phyloP scores from a whole-genome alignment of 2,113 vertebrate genomes.

The Phycodurus eques region DNA sequence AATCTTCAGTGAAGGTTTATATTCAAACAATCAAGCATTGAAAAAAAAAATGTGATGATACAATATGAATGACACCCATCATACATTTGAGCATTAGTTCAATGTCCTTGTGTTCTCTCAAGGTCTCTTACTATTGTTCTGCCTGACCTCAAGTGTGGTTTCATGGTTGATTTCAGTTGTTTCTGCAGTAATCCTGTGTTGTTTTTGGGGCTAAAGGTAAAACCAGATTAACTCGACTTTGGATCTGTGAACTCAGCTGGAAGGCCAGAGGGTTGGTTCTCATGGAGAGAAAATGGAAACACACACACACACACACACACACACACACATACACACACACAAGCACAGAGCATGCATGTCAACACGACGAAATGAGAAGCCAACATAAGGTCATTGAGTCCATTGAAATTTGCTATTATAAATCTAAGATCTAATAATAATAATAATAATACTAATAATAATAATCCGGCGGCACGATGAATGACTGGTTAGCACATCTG shows the following conservation, averaged over 20 bases:
- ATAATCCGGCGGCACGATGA: too few relatives aligned
- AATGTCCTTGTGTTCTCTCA: conserved; percentile 43
- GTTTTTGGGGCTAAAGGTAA: conserved; percentile 71
- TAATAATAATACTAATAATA: too few relatives aligned
- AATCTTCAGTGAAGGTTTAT: background rate
- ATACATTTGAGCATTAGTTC: conserved; percentile 49
- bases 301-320: conserved; percentile 9
- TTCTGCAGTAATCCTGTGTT: conserved; percentile 68
- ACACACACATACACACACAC: background rate
- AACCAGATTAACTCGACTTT: conserved; percentile 71
- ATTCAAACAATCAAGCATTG: too few relatives aligned
- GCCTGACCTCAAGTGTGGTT: conserved; percentile 56
- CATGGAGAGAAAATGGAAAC: conserved; percentile 53
- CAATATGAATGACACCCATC: conserved; percentile 2
- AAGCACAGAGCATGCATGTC: background rate
- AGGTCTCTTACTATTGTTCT: conserved; percentile 50
- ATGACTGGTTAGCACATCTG: too few relatives aligned
- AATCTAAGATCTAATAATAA: too few relatives aligned
- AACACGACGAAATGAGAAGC: background rate
- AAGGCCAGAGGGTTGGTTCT: conserved; percentile 64
- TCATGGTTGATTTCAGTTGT: conserved; percentile 67
- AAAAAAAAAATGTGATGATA: conserved; percentile 7
- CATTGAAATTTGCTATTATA: too few relatives aligned
- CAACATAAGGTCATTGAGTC: background rate
- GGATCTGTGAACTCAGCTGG: conserved; percentile 73